phyloP scores from a whole-genome alignment of 2,888 invertebrate species.

The Leptogaster cylindrica region DNA sequence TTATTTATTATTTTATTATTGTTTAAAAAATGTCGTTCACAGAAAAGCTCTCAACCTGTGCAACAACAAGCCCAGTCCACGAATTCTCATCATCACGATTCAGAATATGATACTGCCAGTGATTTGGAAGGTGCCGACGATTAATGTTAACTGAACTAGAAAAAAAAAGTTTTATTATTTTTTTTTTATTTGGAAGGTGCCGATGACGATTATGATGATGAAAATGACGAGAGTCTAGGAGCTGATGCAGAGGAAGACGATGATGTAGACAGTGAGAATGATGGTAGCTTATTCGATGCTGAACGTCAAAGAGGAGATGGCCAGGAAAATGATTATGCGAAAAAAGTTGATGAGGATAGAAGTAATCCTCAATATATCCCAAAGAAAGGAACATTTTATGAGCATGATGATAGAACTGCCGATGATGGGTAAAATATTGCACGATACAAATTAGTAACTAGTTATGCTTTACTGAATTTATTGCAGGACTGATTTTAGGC shows the following conservation, averaged over 20 bases:
- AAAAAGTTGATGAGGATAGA: slow-evolving; percentile 89
- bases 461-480: not conserved
- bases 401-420: slow-evolving; percentile 90
- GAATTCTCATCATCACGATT: slow-evolving; percentile 61
- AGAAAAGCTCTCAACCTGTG: not conserved
- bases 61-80: not conserved
- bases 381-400: slow-evolving; percentile 93
- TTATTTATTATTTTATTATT: too few species aligned
- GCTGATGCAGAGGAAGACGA: slow-evolving; percentile 49
- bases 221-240: slow-evolving; percentile 53
- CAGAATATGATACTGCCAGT: slow-evolving; percentile 62
- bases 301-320: slow-evolving; percentile 73
- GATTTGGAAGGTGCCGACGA: slow-evolving; percentile 58
- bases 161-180: too few species aligned
- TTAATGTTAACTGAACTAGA: too few species aligned
- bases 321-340: slow-evolving; percentile 69
- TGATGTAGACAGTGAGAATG: slow-evolving; percentile 49
- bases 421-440: slow-evolving; percentile 66
- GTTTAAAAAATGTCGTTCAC: too few species aligned
- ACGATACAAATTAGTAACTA: not conserved
- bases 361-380: slow-evolving; percentile 98
- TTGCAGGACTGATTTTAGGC: not conserved
- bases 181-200: too few species aligned
- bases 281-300: slow-evolving; percentile 44
- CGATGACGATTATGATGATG: slow-evolving; percentile 53